These are phyloP conservation scores for Oscheius sp. DNA, from an alignment of 2,888 invertebrate genomes.

Conservation along the genomic window DNA sequence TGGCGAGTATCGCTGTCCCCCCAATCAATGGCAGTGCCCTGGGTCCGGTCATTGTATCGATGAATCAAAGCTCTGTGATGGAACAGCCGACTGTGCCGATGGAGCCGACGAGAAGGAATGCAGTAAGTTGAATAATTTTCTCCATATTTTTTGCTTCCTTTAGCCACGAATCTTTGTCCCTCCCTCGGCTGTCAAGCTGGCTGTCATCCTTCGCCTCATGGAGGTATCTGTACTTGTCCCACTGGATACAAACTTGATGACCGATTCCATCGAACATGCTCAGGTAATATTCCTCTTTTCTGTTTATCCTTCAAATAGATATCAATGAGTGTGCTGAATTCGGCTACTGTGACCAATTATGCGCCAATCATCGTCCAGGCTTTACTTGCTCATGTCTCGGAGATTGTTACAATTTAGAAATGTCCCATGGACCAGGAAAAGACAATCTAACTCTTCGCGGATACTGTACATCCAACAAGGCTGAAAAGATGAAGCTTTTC, in stretches of 20 bases:
- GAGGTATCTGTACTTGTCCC: slow-evolving; percentile 83
- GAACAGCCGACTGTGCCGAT: slow-evolving; percentile 93
- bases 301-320: slow-evolving; percentile 75
- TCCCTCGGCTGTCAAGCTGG: slow-evolving; percentile 87
- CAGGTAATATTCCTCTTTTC: slow-evolving; percentile 73
- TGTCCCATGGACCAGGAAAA: slow-evolving; percentile 53
- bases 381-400: slow-evolving; percentile 74
- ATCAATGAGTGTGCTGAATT: slow-evolving; percentile 80
- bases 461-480: slow-evolving; percentile 67
- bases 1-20: slow-evolving; percentile 68
- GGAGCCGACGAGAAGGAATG: slow-evolving; percentile 84
- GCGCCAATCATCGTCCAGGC: slow-evolving; percentile 84
- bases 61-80: slow-evolving; percentile 91
- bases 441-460: slow-evolving; percentile 64
- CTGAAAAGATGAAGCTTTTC: slow-evolving; percentile 67
- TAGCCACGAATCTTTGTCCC: slow-evolving; percentile 83
- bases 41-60: slow-evolving; percentile 86
- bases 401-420: slow-evolving; percentile 60
- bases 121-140: slow-evolving; percentile 45
- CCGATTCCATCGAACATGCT: slow-evolving; percentile 84
- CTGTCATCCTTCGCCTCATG: slow-evolving; percentile 84
- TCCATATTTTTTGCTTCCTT: background rate
- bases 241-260: slow-evolving; percentile 84
- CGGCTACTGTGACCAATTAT: slow-evolving; percentile 86
- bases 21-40: slow-evolving; percentile 66